Evolutionary conservation across 1,140 invertebrate genomes (phyloP).

Genomic region (Papilio xuthus): DNA sequence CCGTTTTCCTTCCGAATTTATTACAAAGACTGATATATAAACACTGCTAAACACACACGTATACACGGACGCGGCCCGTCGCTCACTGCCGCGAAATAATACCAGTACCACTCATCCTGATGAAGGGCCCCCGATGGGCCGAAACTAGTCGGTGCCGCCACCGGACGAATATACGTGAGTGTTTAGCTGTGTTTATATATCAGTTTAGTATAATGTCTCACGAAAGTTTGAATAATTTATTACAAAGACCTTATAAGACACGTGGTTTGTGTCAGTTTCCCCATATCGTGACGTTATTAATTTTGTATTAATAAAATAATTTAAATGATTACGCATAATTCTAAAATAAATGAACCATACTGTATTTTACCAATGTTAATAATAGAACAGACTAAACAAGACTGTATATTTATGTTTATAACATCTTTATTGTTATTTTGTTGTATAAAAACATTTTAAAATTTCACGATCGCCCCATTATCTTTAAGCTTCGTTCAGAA

Average conservation of each 20-base stretch:
- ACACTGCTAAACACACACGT: too few species aligned
- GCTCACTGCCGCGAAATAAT: too few species aligned
- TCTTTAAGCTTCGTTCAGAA: slow-evolving; percentile 35
- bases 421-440: not conserved
- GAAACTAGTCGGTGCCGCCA: too few species aligned
- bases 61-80: too few species aligned
- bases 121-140: too few species aligned
- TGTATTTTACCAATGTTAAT: not conserved
- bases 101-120: too few species aligned
- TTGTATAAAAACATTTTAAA: slow-evolving; percentile 6
- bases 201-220: too few species aligned
- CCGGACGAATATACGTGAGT: too few species aligned
- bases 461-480: slow-evolving; percentile 23
- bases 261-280: not conserved
- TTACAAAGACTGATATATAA: not conserved
- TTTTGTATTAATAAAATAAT: not conserved
- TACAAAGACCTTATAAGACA: not conserved
- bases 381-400: slow-evolving; percentile 16
- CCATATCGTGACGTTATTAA: not conserved
- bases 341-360: not conserved
- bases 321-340: too few species aligned
- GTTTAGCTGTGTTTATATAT: too few species aligned
- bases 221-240: too few species aligned
- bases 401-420: not conserved
- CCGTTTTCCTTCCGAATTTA: not conserved